phyloP scores from a whole-genome alignment of 2,113 vertebrate genomes.

The Pseudorectes ferrugineus region DNA sequence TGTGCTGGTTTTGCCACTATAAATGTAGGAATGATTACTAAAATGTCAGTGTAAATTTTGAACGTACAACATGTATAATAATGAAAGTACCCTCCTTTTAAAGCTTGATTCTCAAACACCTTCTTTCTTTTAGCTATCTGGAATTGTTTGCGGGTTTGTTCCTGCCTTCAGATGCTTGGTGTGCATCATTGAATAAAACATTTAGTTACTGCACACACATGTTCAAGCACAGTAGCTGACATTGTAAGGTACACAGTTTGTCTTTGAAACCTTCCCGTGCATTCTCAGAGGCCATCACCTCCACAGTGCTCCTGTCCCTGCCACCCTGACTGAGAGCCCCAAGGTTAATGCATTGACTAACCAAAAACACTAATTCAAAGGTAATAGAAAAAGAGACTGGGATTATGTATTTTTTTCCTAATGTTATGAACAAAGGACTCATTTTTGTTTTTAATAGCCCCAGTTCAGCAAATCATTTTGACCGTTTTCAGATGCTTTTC shows the following conservation, averaged over 20 bases:
- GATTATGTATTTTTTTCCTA: background rate
- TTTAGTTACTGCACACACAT: slow-evolving; percentile 58
- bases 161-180: slow-evolving; percentile 61
- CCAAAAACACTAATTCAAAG: background rate
- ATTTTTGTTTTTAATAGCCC: background rate
- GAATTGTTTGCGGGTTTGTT: slow-evolving; percentile 58
- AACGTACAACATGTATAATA: background rate
- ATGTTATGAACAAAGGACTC: background rate
- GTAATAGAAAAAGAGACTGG: background rate
- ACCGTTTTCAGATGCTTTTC: background rate
- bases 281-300: slow-evolving; percentile 44
- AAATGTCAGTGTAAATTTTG: background rate
- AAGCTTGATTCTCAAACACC: slow-evolving; percentile 36
- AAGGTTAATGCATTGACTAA: slow-evolving; percentile 66
- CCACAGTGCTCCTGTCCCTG: slow-evolving; percentile 24
- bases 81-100: background rate
- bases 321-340: slow-evolving; percentile 34
- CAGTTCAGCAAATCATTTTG: slow-evolving; percentile 5
- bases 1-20: background rate
- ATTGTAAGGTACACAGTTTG: slow-evolving; percentile 63
- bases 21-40: background rate
- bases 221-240: slow-evolving; percentile 60
- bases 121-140: slow-evolving; percentile 67
- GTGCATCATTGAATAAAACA: slow-evolving; percentile 62
- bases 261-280: slow-evolving; percentile 41